Evolutionary conservation across 1,140 invertebrate species (phyloP), one percentile per base, ranked within the genome.

Genomic region (Drosophila tristis): DNA sequence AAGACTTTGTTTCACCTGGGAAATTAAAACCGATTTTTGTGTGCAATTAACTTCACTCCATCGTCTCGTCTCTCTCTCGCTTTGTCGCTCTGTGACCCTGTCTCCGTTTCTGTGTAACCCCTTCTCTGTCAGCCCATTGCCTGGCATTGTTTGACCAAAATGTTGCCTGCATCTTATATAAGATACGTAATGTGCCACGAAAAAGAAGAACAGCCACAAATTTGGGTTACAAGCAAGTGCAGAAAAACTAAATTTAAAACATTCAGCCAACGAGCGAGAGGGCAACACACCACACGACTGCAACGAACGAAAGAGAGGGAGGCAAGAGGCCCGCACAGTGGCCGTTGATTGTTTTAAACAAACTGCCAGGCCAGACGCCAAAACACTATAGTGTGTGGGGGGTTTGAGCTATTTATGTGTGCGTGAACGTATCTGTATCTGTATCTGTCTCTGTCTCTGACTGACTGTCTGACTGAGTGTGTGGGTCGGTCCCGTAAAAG

Each of bases 241-340:
- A 73, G 51, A 60, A 63, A 75, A 72, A 75, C 74, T 89, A 87
- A 87, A 82, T 72, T 89, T 82, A 86, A 86, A 82, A 63, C 25
- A 57, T 53, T 15, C 49, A 6, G 43, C 31, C 31, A 43, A 56
- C 23, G 23, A 25, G 47, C 16, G 29, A 43, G 49, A 42, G 2
- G 44, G 44, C 11, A 2, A 11, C 13, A 45, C 1, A 1, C n/a
- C 6, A 0, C 2, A 35, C 4, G 16, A 26, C 9, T 35, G 31
- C 31, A 35, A 16, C 51, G 45, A 50, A 49, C 25, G 31, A 44
- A 67, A 48, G 26, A 42, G 55, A 73, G 25, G 2, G 16, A 58
- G 25, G 2, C n/a, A 58, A 56, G 26, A 56, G 26, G n/a, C 44
- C n/a, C 51, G 53, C 39, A 31, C 54, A 45, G 25, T 39, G 57